A percentile compares a stretch with the other conserved stretches of the same genome.
Evolutionary conservation across 92 coral and sea anemone species (phyloP).

Genomic region (Epizoanthus ramosus): DNA sequence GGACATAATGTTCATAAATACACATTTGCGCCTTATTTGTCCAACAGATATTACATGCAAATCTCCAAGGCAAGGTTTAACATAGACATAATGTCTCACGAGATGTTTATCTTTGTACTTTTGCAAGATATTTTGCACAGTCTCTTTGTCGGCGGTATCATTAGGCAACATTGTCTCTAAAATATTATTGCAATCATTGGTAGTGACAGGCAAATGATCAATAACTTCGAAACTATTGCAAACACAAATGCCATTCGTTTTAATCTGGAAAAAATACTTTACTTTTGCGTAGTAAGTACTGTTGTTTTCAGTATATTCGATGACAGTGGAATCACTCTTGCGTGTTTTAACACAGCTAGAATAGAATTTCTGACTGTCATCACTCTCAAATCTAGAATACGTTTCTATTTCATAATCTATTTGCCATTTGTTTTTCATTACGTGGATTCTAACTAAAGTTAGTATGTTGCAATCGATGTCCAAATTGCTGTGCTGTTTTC

Average conservation of each 20-base stretch:
- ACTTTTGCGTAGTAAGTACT: conserved; percentile 17
- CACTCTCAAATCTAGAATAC: conserved; percentile 32
- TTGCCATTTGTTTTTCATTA: conserved; percentile 24
- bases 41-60: conserved; percentile 36
- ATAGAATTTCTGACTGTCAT: conserved; percentile 40
- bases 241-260: conserved; percentile 5
- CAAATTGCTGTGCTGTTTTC: conserved; percentile 3
- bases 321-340: conserved; percentile 59
- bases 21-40: conserved; percentile 40
- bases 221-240: conserved; percentile 4
- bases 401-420: conserved; percentile 30
- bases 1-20: conserved; percentile 26
- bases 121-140: conserved; percentile 28
- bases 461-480: conserved; percentile 36
- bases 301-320: conserved; percentile 41
- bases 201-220: conserved; percentile 17
- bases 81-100: conserved; percentile 19
- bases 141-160: background rate
- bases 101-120: background rate
- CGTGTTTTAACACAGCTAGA: conserved; percentile 25
- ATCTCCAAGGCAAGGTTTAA: background rate
- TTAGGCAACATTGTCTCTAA: conserved; percentile 4
- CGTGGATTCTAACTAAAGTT: conserved; percentile 30
- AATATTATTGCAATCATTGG: conserved; percentile 17
- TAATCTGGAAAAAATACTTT: conserved; percentile 8